These are phyloP conservation scores for Ammodytes marinus DNA, from an alignment of 2,113 vertebrate species.

Conservation along the genomic window DNA sequence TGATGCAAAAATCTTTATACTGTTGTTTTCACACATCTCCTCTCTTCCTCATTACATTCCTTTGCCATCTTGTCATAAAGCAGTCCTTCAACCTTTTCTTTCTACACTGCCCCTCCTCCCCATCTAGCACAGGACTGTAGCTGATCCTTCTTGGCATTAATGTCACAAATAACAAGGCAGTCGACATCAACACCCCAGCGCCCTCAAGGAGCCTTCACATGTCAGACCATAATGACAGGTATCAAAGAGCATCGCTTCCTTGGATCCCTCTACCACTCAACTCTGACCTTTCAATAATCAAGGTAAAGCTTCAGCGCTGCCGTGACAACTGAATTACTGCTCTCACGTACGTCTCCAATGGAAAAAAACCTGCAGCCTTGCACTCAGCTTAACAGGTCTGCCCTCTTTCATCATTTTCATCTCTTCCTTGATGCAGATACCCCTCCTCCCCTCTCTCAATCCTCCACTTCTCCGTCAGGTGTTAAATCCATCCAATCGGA, in stretches of 20 bases:
- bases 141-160: constrained; percentile 45
- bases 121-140: constrained; percentile 1
- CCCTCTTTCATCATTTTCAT: constrained; percentile 20
- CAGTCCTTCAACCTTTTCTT: constrained; percentile 2
- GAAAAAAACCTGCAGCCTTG: background rate
- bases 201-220: constrained; percentile 23
- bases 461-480: constrained; percentile 23
- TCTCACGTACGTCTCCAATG: background rate
- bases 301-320: constrained; percentile 1
- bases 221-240: constrained; percentile 34
- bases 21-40: background rate
- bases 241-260: constrained; percentile 41
- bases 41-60: background rate
- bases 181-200: constrained; percentile 44
- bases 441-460: background rate
- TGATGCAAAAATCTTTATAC: background rate
- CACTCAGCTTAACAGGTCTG: constrained; percentile 16
- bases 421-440: constrained; percentile 33
- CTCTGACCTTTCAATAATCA: constrained; percentile 50
- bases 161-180: constrained; percentile 57
- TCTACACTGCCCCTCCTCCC: too few species aligned
- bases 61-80: background rate
- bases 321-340: background rate
- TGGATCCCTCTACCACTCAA: constrained; percentile 23
- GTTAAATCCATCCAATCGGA: constrained; percentile 43